Conservation (phyloP, 2,888 invertebrate genomes). For the Cancer borealis region DNA sequence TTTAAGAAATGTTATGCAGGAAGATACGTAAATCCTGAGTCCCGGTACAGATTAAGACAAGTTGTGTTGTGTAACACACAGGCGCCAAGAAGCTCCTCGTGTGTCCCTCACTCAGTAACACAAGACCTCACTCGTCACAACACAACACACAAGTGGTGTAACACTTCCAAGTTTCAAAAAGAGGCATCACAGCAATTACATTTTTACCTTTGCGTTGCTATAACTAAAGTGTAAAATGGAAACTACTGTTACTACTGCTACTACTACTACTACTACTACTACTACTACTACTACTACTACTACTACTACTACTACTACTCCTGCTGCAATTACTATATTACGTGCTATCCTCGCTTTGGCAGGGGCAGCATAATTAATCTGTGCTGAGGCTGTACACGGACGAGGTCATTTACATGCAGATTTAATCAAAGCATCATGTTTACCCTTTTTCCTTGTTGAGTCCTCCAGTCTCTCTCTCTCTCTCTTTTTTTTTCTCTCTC, state of each 20-base stretch:
- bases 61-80: neutral
- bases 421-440: slow-evolving; percentile 37
- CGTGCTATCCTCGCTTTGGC: neutral
- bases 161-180: neutral
- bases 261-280: neutral
- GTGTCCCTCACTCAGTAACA: neutral
- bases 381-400: neutral
- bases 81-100: neutral
- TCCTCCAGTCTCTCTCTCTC: neutral
- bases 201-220: too few species aligned
- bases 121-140: neutral
- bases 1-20: neutral
- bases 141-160: too few species aligned
- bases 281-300: neutral
- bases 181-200: neutral
- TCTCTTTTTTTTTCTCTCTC: too few species aligned
- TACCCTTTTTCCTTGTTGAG: slow-evolving; percentile 30
- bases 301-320: neutral
- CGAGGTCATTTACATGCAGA: slow-evolving; percentile 24
- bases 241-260: neutral
- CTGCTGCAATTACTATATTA: neutral
- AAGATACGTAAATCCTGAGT: neutral
- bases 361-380: neutral
- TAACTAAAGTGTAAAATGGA: neutral
- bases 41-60: neutral